Evolutionary conservation across 2,113 vertebrate genomes (phyloP), one percentile per base, ranked within the genome.

Genomic region (Labeo catla): DNA sequence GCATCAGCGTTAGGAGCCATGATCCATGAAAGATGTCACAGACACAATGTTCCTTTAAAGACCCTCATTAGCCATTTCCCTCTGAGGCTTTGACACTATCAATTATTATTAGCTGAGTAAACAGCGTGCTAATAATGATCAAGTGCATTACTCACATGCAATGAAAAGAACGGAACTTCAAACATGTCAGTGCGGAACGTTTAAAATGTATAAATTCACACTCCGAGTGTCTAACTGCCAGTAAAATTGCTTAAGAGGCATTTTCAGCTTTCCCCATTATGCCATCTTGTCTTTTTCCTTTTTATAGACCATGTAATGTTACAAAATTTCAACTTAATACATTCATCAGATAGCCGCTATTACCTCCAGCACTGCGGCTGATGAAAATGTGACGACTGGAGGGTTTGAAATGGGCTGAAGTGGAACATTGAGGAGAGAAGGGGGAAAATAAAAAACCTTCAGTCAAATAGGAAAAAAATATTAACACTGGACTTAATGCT

Each of bases 1-100:
- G 77, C 63, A 88, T 91, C 85, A 88, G 89, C 83, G 84, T 84
- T 86, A 87, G 49, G 89, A 65, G 77, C 85, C 73, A 63, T 86
- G 88, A 92, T 91, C 86, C 89, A 88, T 92, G 87, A 90, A 91
- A 91, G 50, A 80, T 89, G 85, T 90, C 86, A 89, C 70, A 87
- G 70, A 52, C 82, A 11, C n/a, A 72, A 36, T 4, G 73, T 70
- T 84, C 89, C 87, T 59, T 87, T 86, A 77, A 87, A 86, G 66
- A 78, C 89, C 65, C 77, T 90, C 85, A 92, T 91, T 90, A 91
- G 77, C 84, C 74, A 74, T 84, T 89, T 88, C 76, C 88, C 85
- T 72, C 85, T 52, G 57, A 88, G 79, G 76, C 84, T 85, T 81
- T 89, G 87, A 89, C 86, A 87, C 83, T 34, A 90, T 92, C 88